phyloP scores from a whole-genome alignment of 2,113 vertebrate species.

The Aythya baeri region DNA sequence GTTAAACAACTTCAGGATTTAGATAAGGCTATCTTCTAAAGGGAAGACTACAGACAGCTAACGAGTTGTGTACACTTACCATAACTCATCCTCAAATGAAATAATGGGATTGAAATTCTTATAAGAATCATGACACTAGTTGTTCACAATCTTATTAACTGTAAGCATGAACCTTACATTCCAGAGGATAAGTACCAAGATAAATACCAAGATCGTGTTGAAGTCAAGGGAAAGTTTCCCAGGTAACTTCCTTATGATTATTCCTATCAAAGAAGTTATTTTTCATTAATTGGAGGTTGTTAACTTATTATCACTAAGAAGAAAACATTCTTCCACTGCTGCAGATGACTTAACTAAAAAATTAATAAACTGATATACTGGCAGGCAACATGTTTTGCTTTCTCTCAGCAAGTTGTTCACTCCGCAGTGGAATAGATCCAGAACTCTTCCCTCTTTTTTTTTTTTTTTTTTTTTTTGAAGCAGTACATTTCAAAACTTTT shows the following conservation, averaged over 20 bases:
- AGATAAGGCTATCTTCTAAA: neutral
- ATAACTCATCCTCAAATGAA: neutral
- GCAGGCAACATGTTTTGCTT: neutral
- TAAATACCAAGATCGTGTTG: neutral
- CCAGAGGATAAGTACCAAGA: neutral
- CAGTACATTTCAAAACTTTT: conserved; percentile 14
- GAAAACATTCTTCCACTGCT: neutral
- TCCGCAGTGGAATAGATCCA: neutral
- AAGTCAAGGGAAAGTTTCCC: neutral
- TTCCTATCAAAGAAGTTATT: neutral
- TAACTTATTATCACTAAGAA: neutral
- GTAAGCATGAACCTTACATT: neutral
- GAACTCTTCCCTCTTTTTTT: neutral
- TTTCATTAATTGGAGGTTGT: neutral
- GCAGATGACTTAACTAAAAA: neutral
- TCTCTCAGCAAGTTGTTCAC: neutral
- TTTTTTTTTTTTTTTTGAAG: neutral
- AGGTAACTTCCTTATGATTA: neutral
- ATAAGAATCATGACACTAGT: neutral
- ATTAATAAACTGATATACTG: neutral
- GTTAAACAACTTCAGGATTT: neutral
- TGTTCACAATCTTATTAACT: neutral
- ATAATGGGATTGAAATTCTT: neutral
- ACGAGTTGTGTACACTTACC: neutral
- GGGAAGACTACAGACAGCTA: neutral